Evolutionary conservation across 2,888 invertebrate genomes (phyloP), one percentile per base, ranked within the genome.

Genomic region (Drosophila affinis): DNA sequence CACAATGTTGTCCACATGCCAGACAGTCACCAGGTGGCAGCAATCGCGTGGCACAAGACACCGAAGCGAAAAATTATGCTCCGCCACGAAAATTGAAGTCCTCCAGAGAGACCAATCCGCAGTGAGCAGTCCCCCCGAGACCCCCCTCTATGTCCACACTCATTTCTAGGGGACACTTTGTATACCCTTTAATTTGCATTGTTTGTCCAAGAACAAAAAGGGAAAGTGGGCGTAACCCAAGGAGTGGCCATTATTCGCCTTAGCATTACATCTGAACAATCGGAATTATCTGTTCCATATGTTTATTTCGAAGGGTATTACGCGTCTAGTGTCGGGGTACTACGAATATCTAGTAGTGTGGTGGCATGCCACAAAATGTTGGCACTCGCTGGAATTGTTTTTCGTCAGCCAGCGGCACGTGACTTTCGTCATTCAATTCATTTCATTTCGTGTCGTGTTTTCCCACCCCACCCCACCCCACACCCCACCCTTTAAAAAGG

Each of bases 321-420:
- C 39, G 14, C 14, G 39, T 6, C 39, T 14, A 14, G 39, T 39
- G 21, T 21, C 21, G 18, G 39, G 39, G 39, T 18, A 18, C 18
- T 69, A 71, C 39, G 14, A 39, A 7, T 34, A 5, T 34, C 2
- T 34, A 14, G 39, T 39, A 2, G 3, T 39, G 47, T 62, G 53
- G 53, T 53, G 68, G 68, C 72, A 72, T 72, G 68, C 68, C 68
- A 44, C 68, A 69, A 62, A 69, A 69, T 69, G 72, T 69, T 69
- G 72, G 68, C 68, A 72, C 72, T 72, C 62, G 68, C 72, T 60
- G 68, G 72, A 71, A 69, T 69, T 71, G 68, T 69, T 69, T 71
- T 69, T 61, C 62, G 71, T 59, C 68, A 72, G 55, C 64, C 45
- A 47, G 53, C 57, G 67, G 67, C 71, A 71, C 71, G 71, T 71